Conservation (phyloP, 2,113 vertebrate genomes). For the Charadrius vociferus region DNA sequence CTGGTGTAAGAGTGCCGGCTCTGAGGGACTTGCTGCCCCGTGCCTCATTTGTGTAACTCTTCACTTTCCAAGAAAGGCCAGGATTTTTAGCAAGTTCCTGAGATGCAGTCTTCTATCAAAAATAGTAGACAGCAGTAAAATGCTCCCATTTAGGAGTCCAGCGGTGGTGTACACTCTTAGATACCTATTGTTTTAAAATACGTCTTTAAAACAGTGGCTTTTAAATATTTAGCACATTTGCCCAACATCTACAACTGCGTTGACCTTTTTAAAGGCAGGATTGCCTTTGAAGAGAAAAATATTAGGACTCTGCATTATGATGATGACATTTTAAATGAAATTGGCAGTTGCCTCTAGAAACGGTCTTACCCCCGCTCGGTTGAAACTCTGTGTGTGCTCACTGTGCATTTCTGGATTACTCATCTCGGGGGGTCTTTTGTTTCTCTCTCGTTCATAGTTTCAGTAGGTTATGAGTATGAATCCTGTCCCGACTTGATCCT, state of each 20-base stretch:
- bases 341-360: not conserved
- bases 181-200: not conserved
- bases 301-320: not conserved
- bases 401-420: not conserved
- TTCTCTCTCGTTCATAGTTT: slow-evolving; percentile 76
- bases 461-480: slow-evolving; percentile 97
- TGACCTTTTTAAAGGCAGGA: slow-evolving; percentile 13
- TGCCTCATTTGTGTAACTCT: not conserved
- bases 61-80: not conserved
- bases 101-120: not conserved
- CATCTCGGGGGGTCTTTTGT: not conserved
- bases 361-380: not conserved
- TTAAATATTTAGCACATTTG: not conserved
- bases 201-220: not conserved
- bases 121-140: not conserved
- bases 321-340: slow-evolving; percentile 1
- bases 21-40: not conserved
- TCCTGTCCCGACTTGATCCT: slow-evolving; percentile 96
- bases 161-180: not conserved
- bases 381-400: not conserved
- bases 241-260: not conserved
- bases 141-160: not conserved
- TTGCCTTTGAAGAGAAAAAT: not conserved
- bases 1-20: not conserved
- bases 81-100: not conserved